Base-by-base conservation (phyloP, 2,888 invertebrate genomes). In the Thera britannica region DNA sequence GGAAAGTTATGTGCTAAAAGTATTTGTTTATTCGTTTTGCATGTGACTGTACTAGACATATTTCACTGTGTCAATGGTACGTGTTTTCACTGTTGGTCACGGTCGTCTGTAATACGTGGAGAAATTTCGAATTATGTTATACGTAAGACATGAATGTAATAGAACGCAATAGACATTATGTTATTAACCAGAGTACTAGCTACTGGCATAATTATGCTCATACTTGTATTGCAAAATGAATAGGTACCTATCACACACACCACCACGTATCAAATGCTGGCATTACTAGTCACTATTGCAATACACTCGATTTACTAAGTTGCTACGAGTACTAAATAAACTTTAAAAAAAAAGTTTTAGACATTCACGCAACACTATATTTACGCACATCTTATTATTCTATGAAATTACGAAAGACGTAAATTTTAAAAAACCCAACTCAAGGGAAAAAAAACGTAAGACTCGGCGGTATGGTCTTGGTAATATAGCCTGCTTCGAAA, bases 41-140 rank as follows among this genome's bases (percentile, higher is more conserved):
- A 9, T 2, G 5, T n/a, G 61, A 61, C 6, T 54, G 52, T 55
- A 63, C 55, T 34, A 44, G 57, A 36, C 12, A 54, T 54, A 59
- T 67, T 71, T 73, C 75, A 68, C 58, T 71, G 73, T 77, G 77
- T 74, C 77, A 78, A 75, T 77, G 77, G 41, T 52, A 65, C 65
- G 69, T 77, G 73, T 73, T 58, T 58, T 66, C 65, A 64, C 61
- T 55, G 68, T 70, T 68, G 75, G 78, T 77, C 80, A 77, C 58
- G 79, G 76, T 49, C 72, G 65, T 57, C 49, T 58, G 57, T 44
- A 49, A 65, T 72, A 76, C 77, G 76, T 77, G 77, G 72, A 69
- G 74, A 74, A 75, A 77, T 77, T 76, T 70, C 52, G 70, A 71
- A 75, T 72, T 72, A 75, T 62, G 64, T 68, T 72, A 60, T 61